These are phyloP conservation scores for Calliphora vomitoria DNA, from an alignment of 2,888 invertebrate genomes.

Conservation along the genomic window DNA sequence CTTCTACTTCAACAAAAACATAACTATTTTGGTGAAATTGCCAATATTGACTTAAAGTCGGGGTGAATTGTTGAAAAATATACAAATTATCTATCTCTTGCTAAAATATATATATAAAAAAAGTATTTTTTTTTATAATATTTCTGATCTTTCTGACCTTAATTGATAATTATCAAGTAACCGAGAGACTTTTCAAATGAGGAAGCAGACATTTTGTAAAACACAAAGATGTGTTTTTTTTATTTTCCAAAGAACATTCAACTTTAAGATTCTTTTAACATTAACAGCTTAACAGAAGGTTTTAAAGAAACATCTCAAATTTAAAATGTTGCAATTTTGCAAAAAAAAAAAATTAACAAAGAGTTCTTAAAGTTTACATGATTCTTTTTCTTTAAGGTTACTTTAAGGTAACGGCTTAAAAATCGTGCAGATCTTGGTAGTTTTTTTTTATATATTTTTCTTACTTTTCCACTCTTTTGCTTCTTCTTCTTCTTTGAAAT, in stretches of 20 bases:
- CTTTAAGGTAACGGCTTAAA: conserved; percentile 66
- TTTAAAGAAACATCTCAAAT: conserved; percentile 22
- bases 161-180: conserved; percentile 67
- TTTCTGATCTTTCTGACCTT: conserved; percentile 62
- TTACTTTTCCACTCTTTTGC: background rate
- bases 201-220: conserved; percentile 63
- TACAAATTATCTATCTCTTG: background rate
- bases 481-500: background rate
- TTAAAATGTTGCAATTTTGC: conserved; percentile 50
- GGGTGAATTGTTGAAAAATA: conserved; percentile 11
- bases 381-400: conserved; percentile 62
- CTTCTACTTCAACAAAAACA: background rate
- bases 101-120: background rate
- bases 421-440: conserved; percentile 68
- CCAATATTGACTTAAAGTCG: conserved; percentile 48
- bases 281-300: conserved; percentile 18
- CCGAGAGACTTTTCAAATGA: conserved; percentile 17
- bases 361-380: conserved; percentile 57
- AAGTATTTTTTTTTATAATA: conserved; percentile 1
- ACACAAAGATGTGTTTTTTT: conserved; percentile 11
- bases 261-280: conserved; percentile 22
- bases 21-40: conserved; percentile 54
- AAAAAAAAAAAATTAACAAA: conserved; percentile 6
- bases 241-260: conserved; percentile 28
- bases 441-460: conserved; percentile 29